Evolutionary conservation across 2,113 vertebrate species (phyloP).

Genomic region (Hyperopisus bebe): DNA sequence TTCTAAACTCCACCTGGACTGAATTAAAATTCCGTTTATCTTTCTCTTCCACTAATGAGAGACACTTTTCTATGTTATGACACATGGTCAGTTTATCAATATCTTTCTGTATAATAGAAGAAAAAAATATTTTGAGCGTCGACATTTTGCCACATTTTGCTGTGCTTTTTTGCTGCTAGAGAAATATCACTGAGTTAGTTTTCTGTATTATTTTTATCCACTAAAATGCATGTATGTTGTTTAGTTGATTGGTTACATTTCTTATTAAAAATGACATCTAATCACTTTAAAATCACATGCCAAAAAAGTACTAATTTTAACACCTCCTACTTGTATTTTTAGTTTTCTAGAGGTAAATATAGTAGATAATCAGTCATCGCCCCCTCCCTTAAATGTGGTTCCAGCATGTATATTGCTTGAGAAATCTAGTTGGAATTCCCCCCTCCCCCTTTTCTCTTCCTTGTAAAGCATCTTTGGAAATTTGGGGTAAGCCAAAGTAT

Average conservation of each 20-base stretch:
- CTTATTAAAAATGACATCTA: background rate
- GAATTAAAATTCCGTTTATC: background rate
- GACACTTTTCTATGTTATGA: background rate
- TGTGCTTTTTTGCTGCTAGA: background rate
- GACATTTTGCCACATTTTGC: background rate
- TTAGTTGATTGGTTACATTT: background rate
- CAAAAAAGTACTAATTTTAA: background rate
- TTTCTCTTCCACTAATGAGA: background rate
- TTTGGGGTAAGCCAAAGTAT: slow-evolving; percentile 6
- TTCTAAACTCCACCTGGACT: background rate
- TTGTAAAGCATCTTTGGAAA: slow-evolving; percentile 13
- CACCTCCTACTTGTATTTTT: background rate
- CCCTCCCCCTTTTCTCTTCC: background rate
- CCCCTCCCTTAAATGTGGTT: background rate
- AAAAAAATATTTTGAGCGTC: background rate
- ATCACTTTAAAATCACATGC: background rate
- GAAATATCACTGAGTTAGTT: background rate
- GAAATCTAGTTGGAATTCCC: slow-evolving; percentile 9
- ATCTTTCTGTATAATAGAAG: background rate
- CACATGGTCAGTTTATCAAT: background rate
- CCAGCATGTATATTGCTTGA: background rate
- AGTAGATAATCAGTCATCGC: background rate
- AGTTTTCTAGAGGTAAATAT: background rate
- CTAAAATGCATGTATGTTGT: background rate
- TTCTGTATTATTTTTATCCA: background rate